Evolutionary conservation across 2,113 vertebrate species (phyloP).

Genomic region (Eulacestoma nigropectus): DNA sequence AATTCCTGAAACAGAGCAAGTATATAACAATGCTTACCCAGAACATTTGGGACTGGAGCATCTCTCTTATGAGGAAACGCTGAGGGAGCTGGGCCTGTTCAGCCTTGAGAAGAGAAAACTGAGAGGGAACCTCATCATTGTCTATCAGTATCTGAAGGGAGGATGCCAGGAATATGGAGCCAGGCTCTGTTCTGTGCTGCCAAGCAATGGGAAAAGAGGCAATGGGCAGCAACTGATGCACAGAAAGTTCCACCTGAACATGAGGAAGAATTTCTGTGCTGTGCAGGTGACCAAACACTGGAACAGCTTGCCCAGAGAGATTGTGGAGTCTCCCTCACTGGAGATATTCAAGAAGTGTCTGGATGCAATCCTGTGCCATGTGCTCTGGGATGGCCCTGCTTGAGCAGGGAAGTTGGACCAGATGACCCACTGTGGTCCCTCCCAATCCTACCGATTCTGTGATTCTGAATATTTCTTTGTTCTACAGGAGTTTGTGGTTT

Average conservation of each 20-base stretch:
- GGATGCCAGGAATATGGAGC: background rate
- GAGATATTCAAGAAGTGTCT: background rate
- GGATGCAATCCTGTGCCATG: background rate
- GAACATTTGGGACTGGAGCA: background rate
- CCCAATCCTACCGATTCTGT: background rate
- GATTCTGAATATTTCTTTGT: background rate
- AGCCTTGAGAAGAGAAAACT: background rate
- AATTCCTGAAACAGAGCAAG: background rate
- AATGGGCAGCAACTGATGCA: background rate
- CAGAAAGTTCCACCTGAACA: background rate
- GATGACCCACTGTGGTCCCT: background rate
- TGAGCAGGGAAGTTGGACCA: background rate
- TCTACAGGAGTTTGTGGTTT: background rate
- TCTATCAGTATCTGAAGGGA: background rate
- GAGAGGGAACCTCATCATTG: background rate
- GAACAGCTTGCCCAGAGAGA: background rate
- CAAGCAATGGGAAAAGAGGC: background rate
- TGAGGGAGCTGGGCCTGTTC: background rate
- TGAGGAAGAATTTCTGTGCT: background rate
- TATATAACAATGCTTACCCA: background rate
- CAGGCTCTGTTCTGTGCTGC: background rate
- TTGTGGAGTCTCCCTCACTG: background rate
- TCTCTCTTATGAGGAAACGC: background rate
- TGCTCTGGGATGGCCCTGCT: background rate
- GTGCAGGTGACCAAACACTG: background rate